Percentiles rank a stretch among this genome's conserved stretches.
phyloP scores from a whole-genome alignment of 1,140 invertebrate genomes.

The Pogonomyrmex californicus region DNA sequence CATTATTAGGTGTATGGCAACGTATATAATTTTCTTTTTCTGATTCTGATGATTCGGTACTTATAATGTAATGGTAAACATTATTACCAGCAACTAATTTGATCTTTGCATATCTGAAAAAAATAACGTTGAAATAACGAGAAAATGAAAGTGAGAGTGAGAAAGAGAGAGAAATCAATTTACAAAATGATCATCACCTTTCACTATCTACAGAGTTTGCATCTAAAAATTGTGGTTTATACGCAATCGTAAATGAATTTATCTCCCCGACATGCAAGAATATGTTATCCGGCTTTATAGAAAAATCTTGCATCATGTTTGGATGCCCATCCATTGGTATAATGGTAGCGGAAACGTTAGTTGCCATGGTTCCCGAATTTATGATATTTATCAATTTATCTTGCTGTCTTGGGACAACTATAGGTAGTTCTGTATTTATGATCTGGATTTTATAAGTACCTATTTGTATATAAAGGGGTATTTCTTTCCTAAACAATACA shows the following conservation, averaged over 20 bases:
- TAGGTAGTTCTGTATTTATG: conserved; percentile 77
- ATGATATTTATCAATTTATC: conserved; percentile 75
- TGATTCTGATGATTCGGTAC: conserved; percentile 71
- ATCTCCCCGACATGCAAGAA: conserved; percentile 75
- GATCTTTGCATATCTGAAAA: conserved; percentile 75
- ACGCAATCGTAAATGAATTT: conserved; percentile 75
- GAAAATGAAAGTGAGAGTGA: background rate
- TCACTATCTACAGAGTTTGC: background rate
- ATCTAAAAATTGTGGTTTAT: conserved; percentile 74
- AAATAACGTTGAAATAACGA: background rate
- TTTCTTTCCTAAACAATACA: conserved; percentile 75
- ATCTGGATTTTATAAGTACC: conserved; percentile 79
- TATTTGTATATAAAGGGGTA: conserved; percentile 77
- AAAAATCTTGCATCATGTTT: conserved; percentile 70
- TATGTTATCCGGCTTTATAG: conserved; percentile 74
- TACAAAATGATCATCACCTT: conserved; percentile 47
- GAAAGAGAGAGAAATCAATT: conserved; percentile 61
- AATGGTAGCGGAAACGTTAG: conserved; percentile 64
- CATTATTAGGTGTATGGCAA: conserved; percentile 80
- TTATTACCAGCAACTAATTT: conserved; percentile 76
- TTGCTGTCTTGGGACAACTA: conserved; percentile 75
- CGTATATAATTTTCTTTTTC: conserved; percentile 74
- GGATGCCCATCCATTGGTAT: conserved; percentile 40
- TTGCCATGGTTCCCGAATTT: conserved; percentile 78
- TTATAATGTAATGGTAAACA: conserved; percentile 75